Evolutionary conservation across 2,113 vertebrate species (phyloP).

Genomic region (Microcebus ravelobensis): DNA sequence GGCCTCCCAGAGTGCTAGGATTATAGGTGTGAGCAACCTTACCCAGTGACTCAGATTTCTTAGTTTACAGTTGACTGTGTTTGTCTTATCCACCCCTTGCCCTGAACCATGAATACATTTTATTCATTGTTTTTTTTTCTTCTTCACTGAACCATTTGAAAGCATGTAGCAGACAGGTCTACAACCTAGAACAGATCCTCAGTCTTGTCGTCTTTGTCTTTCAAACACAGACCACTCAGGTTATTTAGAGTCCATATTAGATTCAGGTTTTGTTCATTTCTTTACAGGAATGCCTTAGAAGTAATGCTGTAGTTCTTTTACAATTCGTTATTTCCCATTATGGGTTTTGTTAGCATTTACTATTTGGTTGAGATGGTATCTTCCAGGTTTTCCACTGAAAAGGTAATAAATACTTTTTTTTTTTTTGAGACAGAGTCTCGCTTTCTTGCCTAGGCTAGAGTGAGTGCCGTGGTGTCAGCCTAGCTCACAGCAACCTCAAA

Average conservation of each 20-base stretch:
- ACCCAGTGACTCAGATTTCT: neutral
- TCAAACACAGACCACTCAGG: neutral
- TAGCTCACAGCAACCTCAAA: no score
- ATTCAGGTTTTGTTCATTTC: neutral
- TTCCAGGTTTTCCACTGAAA: neutral
- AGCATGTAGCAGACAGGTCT: neutral
- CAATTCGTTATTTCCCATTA: neutral
- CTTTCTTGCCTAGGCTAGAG: no score
- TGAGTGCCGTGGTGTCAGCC: no score
- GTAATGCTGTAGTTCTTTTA: neutral
- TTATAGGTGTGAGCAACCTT: no score
- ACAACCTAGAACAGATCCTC: neutral
- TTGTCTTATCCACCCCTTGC: neutral
- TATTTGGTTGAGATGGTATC: neutral
- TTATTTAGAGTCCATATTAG: neutral
- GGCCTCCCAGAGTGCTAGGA: no score
- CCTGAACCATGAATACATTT: neutral
- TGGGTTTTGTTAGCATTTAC: neutral
- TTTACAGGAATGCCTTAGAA: neutral
- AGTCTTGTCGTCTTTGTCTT: neutral
- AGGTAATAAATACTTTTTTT: neutral
- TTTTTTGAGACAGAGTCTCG: no score
- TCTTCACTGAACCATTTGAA: neutral
- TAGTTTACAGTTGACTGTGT: neutral
- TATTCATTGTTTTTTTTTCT: neutral